Percentiles rank a stretch among this genome's conserved stretches.
These are phyloP conservation scores for Clostera curtula DNA, from an alignment of 2,888 invertebrate genomes.

Conservation along the genomic window DNA sequence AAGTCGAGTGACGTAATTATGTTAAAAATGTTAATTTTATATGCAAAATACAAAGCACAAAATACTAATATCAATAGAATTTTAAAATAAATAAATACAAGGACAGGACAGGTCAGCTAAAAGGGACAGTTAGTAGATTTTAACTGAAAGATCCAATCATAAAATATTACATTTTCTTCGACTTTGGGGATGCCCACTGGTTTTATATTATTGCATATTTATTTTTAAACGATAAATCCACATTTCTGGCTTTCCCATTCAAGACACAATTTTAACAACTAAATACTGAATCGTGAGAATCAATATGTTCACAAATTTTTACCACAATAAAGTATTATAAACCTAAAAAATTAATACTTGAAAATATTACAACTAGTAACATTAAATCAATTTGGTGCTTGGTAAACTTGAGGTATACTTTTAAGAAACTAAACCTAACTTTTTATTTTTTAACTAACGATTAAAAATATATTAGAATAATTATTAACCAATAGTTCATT, in stretches of 20 bases:
- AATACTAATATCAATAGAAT: slow-evolving; percentile 47
- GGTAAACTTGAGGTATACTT: slow-evolving; percentile 72
- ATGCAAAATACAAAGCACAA: slow-evolving; percentile 67
- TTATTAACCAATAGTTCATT: slow-evolving; percentile 60
- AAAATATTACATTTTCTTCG: too few species aligned
- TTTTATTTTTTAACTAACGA: slow-evolving; percentile 24
- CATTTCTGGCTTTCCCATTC: too few species aligned
- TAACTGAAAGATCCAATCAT: background rate
- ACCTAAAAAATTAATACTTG: slow-evolving; percentile 55
- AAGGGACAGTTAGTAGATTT: slow-evolving; percentile 42
- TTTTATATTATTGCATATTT: too few species aligned
- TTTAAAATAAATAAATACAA: slow-evolving; percentile 62
- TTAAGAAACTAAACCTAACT: slow-evolving; percentile 18
- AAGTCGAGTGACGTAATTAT: slow-evolving; percentile 21
- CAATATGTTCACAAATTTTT: slow-evolving; percentile 27
- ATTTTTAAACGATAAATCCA: background rate
- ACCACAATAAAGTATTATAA: slow-evolving; percentile 25
- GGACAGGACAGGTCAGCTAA: slow-evolving; percentile 51
- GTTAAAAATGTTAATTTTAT: slow-evolving; percentile 41
- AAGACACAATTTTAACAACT: slow-evolving; percentile 8
- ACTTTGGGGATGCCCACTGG: too few species aligned
- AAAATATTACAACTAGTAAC: slow-evolving; percentile 46
- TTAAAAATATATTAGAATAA: slow-evolving; percentile 49
- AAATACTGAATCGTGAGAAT: slow-evolving; percentile 25
- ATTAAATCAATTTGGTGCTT: slow-evolving; percentile 67